These are phyloP conservation scores for Drosophila dunni DNA, from an alignment of 1,140 invertebrate species.

Conservation along the genomic window DNA sequence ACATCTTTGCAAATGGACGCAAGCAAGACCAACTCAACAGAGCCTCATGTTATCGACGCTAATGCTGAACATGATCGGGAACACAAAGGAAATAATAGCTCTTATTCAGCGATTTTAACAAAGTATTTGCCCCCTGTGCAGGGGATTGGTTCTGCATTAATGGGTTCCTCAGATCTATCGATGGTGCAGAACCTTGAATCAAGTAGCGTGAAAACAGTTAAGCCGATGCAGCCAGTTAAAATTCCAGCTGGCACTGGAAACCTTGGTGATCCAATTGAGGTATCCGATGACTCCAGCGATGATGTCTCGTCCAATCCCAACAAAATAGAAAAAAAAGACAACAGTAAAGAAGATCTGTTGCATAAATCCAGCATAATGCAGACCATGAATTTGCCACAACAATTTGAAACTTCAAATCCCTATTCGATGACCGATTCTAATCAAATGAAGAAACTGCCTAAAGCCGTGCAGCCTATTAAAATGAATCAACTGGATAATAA, in stretches of 20 bases:
- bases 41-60: not conserved
- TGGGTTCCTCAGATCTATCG: not conserved
- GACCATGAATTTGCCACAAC: conserved; percentile 3
- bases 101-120: not conserved
- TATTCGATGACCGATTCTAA: conserved; percentile 12
- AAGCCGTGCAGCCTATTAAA: conserved; percentile 17
- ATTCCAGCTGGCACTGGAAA: conserved; percentile 49
- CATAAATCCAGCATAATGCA: conserved; percentile 32
- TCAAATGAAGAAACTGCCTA: conserved; percentile 13
- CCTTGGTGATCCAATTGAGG: conserved; percentile 74
- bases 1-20: not conserved
- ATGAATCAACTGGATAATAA: conserved; percentile 14
- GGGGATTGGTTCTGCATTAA: not conserved
- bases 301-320: conserved; percentile 15
- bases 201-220: not conserved
- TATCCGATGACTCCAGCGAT: conserved; percentile 73
- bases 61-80: not conserved
- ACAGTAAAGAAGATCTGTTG: not conserved
- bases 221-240: not conserved
- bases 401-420: not conserved
- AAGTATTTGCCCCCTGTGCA: not conserved
- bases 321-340: conserved; percentile 4
- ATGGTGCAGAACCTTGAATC: not conserved
- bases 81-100: not conserved
- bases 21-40: not conserved